Conservation (phyloP, 2,888 invertebrate species). For the Parnassius apollo region DNA sequence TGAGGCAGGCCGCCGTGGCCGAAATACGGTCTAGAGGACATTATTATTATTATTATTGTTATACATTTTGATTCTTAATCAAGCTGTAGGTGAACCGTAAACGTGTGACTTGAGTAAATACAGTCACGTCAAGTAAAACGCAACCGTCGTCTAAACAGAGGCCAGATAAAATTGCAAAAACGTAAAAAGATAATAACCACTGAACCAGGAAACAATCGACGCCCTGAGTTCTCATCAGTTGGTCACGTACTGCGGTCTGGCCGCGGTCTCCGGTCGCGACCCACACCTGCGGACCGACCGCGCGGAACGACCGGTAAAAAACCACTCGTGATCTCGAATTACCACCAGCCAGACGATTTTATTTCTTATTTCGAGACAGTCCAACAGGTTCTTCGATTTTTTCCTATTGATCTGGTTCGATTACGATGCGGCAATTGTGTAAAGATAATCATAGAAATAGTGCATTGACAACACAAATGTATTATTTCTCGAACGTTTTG, state of each 20-base stretch:
- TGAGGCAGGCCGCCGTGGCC: too few relatives aligned
- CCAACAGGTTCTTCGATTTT: constrained; percentile 50
- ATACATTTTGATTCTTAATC: too few relatives aligned
- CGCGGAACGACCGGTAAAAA: constrained; percentile 55
- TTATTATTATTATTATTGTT: too few relatives aligned
- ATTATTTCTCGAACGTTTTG: background rate
- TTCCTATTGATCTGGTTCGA: constrained; percentile 27
- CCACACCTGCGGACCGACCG: constrained; percentile 48
- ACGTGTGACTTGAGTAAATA: too few relatives aligned
- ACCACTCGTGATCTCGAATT: constrained; percentile 60
- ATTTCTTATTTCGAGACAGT: constrained; percentile 58
- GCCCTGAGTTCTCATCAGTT: constrained; percentile 52
- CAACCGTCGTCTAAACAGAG: constrained; percentile 5
- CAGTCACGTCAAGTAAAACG: too few relatives aligned
- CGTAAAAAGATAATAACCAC: constrained; percentile 12
- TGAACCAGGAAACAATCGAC: constrained; percentile 51
- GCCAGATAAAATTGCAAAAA: constrained; percentile 6
- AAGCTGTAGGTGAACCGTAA: too few relatives aligned
- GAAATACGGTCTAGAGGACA: too few relatives aligned
- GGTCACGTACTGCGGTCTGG: constrained; percentile 56
- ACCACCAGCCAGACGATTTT: constrained; percentile 49
- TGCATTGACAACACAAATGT: constrained; percentile 8
- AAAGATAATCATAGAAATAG: constrained; percentile 14
- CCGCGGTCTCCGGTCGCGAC: constrained; percentile 54
- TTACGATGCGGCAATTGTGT: constrained; percentile 25